Base-by-base conservation (phyloP, 2,888 invertebrate species). In the Malacosoma neustria region DNA sequence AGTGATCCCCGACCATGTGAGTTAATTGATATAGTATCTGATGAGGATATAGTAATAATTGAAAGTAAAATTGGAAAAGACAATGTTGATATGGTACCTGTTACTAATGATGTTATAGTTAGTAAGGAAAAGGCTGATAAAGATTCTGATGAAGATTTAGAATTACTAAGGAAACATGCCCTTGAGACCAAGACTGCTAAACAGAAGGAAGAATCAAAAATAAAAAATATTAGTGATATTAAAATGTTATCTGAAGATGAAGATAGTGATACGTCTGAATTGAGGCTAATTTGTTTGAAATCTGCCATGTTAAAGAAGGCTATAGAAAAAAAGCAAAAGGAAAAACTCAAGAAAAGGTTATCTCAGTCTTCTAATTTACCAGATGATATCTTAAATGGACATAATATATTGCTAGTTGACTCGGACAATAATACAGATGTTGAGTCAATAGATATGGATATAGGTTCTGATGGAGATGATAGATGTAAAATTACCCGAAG, bases 291-390 rank as follows among this genome's bases (percentile, higher is more conserved):
- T 45, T 92, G 91, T 37, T 68, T 92, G n/a, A 89, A 88, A 49
- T 91, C 92, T n/a, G 89, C 91, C 4, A 72, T 91, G 32, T 54
- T 91, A 31, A 91, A 91, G 50, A 91, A 91, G 64, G 89, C 88
- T 40, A 84, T 87, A 46, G 87, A 89, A 60, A 80, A 88, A 57
- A 88, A 88, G 64, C 70, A 67, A 44, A 81, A 80, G 39, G 72
- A 79, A 46, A 84, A 79, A 51, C 42, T 72, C 42, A 69, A 62
- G 37, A 82, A 84, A 53, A 63, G 58, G 39, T 46, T 75, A 14
- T 79, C 77, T 4, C 76, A 75, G 41, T 70, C 76, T 38, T 56
- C 64, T 22, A 71, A 59, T 48, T 46, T 70, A 14, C 58, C 66
- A 43, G 72, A 81, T 41, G 70, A 81, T 36, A 44, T 70, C 30